Conservation (phyloP, 2,797 vertebrate genomes). For the Potorous gilbertii region DNA sequence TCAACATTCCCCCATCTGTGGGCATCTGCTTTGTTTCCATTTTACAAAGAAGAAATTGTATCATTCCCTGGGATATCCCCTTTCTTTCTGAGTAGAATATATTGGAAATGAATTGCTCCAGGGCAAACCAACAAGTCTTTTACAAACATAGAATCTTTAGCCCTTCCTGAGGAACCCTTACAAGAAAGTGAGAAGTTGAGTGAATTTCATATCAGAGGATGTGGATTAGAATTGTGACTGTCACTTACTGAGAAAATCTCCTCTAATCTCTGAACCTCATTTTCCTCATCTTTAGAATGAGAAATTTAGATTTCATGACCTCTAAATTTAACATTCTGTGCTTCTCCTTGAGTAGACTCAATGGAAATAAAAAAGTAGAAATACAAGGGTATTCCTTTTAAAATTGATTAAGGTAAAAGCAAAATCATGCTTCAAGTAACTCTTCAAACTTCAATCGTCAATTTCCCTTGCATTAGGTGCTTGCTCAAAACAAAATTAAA, state of each 20-base stretch:
- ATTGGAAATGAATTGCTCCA: background rate
- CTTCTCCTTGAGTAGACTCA: background rate
- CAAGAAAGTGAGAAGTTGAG: background rate
- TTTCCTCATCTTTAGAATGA: background rate
- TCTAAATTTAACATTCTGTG: background rate
- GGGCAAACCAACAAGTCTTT: background rate
- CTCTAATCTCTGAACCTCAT: background rate
- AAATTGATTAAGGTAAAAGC: background rate
- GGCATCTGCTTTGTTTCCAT: background rate
- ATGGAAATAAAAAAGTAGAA: background rate
- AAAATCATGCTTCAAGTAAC: background rate
- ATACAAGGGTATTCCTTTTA: background rate
- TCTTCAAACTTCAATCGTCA: background rate
- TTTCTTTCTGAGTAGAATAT: background rate
- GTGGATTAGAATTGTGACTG: background rate
- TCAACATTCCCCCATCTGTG: background rate
- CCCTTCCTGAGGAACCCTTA: background rate
- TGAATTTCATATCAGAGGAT: background rate
- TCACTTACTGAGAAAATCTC: background rate
- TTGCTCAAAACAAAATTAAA: constrained; percentile 7
- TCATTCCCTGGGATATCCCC: background rate
- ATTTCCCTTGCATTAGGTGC: background rate
- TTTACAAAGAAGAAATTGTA: background rate
- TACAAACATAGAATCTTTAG: background rate
- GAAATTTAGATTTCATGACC: background rate